Evolutionary conservation across 1,140 invertebrate species (phyloP).

Genomic region (Paraescarpia echinospica): DNA sequence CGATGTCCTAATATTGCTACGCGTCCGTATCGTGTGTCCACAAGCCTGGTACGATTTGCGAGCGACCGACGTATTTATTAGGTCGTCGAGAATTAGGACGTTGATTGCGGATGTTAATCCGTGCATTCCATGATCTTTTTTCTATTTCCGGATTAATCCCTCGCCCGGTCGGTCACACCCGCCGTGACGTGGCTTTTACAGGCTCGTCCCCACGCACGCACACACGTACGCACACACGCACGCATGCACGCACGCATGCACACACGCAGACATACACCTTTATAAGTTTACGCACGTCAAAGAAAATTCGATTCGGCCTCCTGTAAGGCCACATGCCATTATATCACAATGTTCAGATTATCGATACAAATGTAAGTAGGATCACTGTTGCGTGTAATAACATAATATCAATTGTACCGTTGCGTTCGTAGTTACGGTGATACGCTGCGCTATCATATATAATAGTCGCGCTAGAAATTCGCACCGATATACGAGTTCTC

Average conservation of each 20-base stretch:
- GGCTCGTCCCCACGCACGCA: not conserved
- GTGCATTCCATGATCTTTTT: not conserved
- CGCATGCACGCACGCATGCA: no score
- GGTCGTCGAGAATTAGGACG: not conserved
- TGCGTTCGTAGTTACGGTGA: not conserved
- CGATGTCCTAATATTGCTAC: not conserved
- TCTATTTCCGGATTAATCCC: not conserved
- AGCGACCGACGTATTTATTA: not conserved
- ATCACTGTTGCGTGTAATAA: no score
- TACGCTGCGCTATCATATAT: no score
- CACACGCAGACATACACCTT: no score
- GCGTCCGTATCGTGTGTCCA: not conserved
- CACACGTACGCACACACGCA: no score
- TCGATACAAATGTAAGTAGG: no score
- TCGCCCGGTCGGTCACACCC: not conserved
- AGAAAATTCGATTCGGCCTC: no score
- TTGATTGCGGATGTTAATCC: not conserved
- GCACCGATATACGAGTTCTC: no score
- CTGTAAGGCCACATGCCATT: no score
- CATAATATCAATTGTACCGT: no score
- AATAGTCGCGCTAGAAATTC: not conserved
- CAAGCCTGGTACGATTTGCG: not conserved
- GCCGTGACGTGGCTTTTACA: not conserved
- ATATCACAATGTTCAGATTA: no score
- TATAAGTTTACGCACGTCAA: no score